These are phyloP conservation scores for Pegea sp. DNA, from an alignment of 23 tunicate genomes.

Conservation along the genomic window DNA sequence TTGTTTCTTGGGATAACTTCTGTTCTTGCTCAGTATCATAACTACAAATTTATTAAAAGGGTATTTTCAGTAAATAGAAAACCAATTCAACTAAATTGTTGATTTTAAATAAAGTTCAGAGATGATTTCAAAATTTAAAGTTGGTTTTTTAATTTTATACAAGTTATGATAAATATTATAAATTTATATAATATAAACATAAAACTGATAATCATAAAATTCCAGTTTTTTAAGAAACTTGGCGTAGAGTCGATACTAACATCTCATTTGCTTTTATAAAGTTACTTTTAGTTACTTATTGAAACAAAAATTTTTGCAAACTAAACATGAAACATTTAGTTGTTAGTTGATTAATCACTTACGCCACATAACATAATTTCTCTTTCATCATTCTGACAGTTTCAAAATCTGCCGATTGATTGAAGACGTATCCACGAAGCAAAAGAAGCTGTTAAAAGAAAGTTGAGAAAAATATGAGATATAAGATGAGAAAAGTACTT, in stretches of 20 bases:
- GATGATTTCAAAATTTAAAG: neutral
- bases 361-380: conserved; percentile 95
- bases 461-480: no score
- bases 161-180: neutral
- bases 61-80: no score
- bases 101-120: no score
- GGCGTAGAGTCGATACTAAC: neutral
- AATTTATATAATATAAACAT: neutral
- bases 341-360: no score
- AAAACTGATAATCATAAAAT: neutral
- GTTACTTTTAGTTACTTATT: no score
- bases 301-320: no score
- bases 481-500: no score
- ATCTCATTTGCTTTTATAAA: no score
- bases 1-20: conserved; percentile 76
- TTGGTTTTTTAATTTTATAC: neutral
- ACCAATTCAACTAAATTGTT: no score
- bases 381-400: conserved; percentile 98
- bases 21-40: conserved; percentile 98
- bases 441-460: conserved; percentile 58
- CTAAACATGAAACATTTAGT: no score
- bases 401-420: conserved; percentile 98
- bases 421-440: conserved; percentile 89
- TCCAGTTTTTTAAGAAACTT: neutral
- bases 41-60: conserved; percentile 16